A percentile compares a stretch with the other conserved stretches of the same genome.
phyloP scores from a whole-genome alignment of 2,113 vertebrate species.

The Gopherus flavomarginatus region DNA sequence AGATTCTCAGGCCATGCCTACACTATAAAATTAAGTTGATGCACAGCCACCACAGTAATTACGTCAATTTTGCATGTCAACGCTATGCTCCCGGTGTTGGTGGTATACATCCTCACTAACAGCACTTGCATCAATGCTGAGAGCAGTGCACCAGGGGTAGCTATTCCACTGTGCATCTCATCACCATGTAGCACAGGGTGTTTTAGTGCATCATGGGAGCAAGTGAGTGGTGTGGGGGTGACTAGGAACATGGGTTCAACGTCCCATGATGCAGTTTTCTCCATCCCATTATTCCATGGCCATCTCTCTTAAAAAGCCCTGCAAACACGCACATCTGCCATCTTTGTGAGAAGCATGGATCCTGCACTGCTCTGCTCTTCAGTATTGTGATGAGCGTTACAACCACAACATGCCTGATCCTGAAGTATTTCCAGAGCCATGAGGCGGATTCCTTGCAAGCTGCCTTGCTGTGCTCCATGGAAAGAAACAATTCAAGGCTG shows the following conservation, averaged over 20 bases:
- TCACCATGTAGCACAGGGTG: too few relatives aligned
- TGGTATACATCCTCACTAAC: too few relatives aligned
- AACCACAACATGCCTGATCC: background rate
- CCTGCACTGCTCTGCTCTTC: background rate
- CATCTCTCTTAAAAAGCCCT: background rate
- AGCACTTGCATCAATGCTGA: too few relatives aligned
- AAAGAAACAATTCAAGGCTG: background rate
- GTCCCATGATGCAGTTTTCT: background rate
- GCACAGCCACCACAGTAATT: too few relatives aligned
- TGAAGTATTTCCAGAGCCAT: background rate
- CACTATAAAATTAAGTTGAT: too few relatives aligned
- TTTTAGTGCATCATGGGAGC: background rate
- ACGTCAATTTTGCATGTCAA: too few relatives aligned
- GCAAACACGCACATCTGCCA: background rate
- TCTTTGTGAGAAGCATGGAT: background rate
- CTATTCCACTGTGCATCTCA: too few relatives aligned
- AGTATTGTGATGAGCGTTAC: background rate
- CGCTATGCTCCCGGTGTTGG: too few relatives aligned
- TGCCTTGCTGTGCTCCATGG: background rate
- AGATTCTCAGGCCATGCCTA: background rate
- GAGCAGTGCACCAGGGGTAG: too few relatives aligned
- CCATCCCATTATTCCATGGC: background rate
- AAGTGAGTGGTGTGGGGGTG: background rate
- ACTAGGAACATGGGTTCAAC: too few relatives aligned
- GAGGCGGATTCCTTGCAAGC: background rate